Evolutionary conservation across 2,113 vertebrate genomes (phyloP).

Genomic region (Hepsetus odoe): DNA sequence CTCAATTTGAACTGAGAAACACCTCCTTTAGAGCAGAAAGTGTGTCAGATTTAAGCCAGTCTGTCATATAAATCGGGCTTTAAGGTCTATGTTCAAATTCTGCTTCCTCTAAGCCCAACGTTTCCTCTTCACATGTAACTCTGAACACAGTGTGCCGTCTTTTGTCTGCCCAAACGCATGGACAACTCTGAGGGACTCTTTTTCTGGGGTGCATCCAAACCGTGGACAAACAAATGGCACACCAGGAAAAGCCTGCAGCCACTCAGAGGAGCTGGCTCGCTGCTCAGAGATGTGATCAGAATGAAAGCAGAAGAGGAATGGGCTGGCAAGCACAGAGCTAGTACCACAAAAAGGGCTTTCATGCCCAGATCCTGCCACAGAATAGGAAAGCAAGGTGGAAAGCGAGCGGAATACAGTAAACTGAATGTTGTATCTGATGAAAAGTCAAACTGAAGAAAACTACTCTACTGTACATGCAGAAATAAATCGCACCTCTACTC

Average conservation of each 20-base stretch:
- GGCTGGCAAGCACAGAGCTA: slow-evolving; percentile 1
- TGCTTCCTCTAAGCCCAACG: neutral
- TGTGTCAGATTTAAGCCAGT: too few relatives aligned
- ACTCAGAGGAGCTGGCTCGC: slow-evolving; percentile 25
- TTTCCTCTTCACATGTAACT: too few relatives aligned
- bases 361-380: neutral
- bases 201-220: slow-evolving; percentile 39
- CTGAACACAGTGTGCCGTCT: neutral
- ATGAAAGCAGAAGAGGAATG: slow-evolving; percentile 9
- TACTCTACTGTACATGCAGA: neutral
- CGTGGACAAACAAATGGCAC: slow-evolving; percentile 26
- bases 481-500: too few relatives aligned
- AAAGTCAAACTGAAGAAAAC: neutral
- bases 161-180: slow-evolving; percentile 14
- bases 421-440: neutral
- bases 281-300: slow-evolving; percentile 40
- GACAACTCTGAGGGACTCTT: slow-evolving; percentile 10
- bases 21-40: too few relatives aligned
- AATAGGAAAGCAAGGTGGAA: neutral
- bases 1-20: too few relatives aligned
- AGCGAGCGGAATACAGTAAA: neutral
- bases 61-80: too few relatives aligned
- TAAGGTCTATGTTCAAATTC: too few relatives aligned
- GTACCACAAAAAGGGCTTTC: slow-evolving; percentile 25
- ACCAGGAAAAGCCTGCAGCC: slow-evolving; percentile 25